Evolutionary conservation across 2,888 invertebrate species (phyloP), one percentile per base, ranked within the genome.

Genomic region (Dolichomitus sp.): DNA sequence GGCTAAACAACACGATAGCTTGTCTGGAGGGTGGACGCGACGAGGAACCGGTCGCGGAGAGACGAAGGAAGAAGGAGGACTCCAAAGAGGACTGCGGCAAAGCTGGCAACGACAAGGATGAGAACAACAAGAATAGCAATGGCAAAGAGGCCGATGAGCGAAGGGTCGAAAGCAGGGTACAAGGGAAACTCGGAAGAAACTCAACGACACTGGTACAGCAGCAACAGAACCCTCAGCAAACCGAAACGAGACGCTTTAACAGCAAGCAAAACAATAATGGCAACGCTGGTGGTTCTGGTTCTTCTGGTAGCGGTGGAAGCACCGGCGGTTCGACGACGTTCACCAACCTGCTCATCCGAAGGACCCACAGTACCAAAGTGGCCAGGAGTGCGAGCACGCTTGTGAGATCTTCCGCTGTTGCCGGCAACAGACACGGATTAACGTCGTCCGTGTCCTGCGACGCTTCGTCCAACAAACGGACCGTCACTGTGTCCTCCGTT

Each of bases 301-400:
- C 45, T 73, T 73, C 73, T 59, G 72, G 72, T 72, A 72, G 72
- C 94, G 94, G 61, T 94, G 80, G 72, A 30, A 73, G 57, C 19
- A 94, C 81, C 94, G 95, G 86, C 93, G 95, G 91, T 23, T 84
- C 88, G 23, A 87, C 89, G 23, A 88, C 87, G 6, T 89, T 92
- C 23, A 89, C 90, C 11, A 92, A 91, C 85, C 86, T 91, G 76
- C 85, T 97, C 87, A 96, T 97, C 88, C 94, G 97, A 12, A 94
- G 97, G 77, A 96, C 97, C 5, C 96, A 97, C 88, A 97, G 97
- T 86, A 96, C 97, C 1, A 97, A 97, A 91, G 91, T 97, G 65
- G 96, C 96, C 0, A 94, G 97, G 80, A 97, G 96, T 88, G 96
- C 96, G 89, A 91, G 91, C 78, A 89, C 91, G 11, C 76, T 92